A percentile compares a stretch with the other conserved stretches of the same genome.
Conservation (phyloP, 2,113 vertebrate species). For the Austrofundulus limnaeus region DNA sequence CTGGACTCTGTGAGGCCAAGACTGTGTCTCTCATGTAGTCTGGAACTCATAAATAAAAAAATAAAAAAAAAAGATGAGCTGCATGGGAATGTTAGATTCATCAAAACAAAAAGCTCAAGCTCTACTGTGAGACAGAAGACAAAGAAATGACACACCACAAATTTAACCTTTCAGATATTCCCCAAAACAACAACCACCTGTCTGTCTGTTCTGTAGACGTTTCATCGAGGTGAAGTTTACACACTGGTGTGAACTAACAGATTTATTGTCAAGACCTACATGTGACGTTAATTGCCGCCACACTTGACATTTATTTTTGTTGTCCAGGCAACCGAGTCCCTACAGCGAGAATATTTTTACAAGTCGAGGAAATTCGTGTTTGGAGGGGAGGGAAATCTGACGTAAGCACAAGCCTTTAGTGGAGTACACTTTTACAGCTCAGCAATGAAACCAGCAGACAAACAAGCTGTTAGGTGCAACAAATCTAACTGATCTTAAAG, state of each 20-base stretch:
- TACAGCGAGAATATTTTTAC: constrained; percentile 31
- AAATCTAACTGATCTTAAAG: not conserved
- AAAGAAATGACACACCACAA: constrained; percentile 15
- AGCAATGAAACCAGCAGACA: constrained; percentile 9
- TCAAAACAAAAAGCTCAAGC: constrained; percentile 22
- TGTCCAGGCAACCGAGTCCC: constrained; percentile 50
- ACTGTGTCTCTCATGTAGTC: constrained; percentile 26
- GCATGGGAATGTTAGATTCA: constrained; percentile 25
- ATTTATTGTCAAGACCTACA: constrained; percentile 18
- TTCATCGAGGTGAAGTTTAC: constrained; percentile 6
- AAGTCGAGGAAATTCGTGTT: constrained; percentile 34
- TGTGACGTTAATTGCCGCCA: constrained; percentile 28
- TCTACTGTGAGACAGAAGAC: constrained; percentile 25
- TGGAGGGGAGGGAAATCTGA: constrained; percentile 19
- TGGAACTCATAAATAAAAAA: constrained; percentile 7
- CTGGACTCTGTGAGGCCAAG: constrained; percentile 8
- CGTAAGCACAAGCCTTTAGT: constrained; percentile 29
- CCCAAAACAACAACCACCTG: constrained; percentile 6
- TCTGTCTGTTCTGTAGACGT: not conserved
- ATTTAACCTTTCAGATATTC: not conserved
- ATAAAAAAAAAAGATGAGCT: not conserved
- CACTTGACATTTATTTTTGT: constrained; percentile 37
- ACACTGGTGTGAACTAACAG: constrained; percentile 4
- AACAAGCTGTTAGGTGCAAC: not conserved
- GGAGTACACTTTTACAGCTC: constrained; percentile 11